Conservation (phyloP, 2,888 invertebrate genomes). For the Axea sp. region DNA sequence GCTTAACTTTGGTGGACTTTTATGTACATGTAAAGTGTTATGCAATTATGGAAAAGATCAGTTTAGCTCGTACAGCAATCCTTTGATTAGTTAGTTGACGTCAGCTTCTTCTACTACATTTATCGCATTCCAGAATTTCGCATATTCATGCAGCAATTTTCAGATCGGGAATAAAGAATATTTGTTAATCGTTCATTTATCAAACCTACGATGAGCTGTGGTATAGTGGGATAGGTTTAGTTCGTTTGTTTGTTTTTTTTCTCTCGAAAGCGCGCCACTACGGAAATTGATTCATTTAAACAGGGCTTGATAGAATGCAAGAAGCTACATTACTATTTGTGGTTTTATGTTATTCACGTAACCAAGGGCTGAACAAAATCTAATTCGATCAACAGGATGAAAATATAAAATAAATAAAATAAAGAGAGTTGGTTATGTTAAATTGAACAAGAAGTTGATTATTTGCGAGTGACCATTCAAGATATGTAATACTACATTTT, state of each 20-base stretch:
- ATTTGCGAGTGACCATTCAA: no score
- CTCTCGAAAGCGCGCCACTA: slow-evolving; percentile 14
- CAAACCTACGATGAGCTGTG: slow-evolving; percentile 25
- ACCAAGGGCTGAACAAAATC: no score
- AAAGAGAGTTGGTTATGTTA: no score
- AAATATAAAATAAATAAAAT: not conserved
- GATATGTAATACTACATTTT: no score
- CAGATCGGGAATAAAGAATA: slow-evolving; percentile 11
- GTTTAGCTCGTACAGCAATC: slow-evolving; percentile 1
- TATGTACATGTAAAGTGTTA: no score
- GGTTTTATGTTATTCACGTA: not conserved
- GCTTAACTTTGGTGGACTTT: no score
- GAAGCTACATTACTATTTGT: slow-evolving; percentile 23
- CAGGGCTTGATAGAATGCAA: slow-evolving; percentile 13
- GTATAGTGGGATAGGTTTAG: slow-evolving; percentile 7
- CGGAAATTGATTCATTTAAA: slow-evolving; percentile 15
- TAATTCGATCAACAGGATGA: not conserved
- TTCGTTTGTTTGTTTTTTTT: no score
- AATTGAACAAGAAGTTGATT: no score
- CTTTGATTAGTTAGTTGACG: not conserved
- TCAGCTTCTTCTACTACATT: slow-evolving; percentile 10
- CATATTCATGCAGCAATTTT: slow-evolving; percentile 41
- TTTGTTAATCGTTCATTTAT: slow-evolving; percentile 8
- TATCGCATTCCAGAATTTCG: slow-evolving; percentile 38
- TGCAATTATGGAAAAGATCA: no score